Evolutionary conservation across 35 echinoderm and acorn worm genomes (phyloP).

Genomic region (Anneissia japonica): DNA sequence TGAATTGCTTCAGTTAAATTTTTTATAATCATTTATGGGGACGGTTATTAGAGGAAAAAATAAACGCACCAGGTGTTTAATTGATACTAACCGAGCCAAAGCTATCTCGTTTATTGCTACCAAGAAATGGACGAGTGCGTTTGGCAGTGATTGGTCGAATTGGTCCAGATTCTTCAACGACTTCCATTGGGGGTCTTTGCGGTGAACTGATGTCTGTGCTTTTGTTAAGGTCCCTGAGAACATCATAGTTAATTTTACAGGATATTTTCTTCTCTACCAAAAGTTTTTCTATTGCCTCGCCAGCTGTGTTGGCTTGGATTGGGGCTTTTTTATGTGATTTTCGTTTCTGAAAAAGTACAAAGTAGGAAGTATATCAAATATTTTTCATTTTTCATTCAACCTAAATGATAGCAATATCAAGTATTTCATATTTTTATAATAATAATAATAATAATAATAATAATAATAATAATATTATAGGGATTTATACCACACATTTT

Average conservation of each 20-base stretch:
- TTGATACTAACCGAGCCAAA: not conserved
- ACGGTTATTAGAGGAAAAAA: too few relatives aligned
- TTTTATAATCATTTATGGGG: too few relatives aligned
- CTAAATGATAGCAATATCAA: not conserved
- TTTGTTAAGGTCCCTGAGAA: constrained; percentile 68
- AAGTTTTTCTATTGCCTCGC: constrained; percentile 96
- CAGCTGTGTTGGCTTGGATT: constrained; percentile 78
- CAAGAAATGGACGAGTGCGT: not conserved
- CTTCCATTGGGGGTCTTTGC: constrained; percentile 21
- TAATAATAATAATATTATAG: not conserved
- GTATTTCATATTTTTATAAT: not conserved
- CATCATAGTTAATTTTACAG: constrained; percentile 97
- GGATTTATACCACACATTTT: too few relatives aligned
- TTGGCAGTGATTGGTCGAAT: not conserved
- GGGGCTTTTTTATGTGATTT: constrained; percentile 64
- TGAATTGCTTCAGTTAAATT: too few relatives aligned
- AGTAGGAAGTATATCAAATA: too few relatives aligned
- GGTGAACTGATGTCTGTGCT: not conserved
- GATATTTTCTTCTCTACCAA: constrained; percentile 95
- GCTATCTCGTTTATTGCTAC: not conserved
- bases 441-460: not conserved
- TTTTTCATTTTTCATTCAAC: too few relatives aligned
- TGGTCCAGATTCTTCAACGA: constrained; percentile 58
- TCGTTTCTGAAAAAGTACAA: constrained; percentile 32
- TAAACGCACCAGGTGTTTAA: too few relatives aligned